Conservation (phyloP, 2,888 invertebrate genomes). For the Polydrusus cervinus region DNA sequence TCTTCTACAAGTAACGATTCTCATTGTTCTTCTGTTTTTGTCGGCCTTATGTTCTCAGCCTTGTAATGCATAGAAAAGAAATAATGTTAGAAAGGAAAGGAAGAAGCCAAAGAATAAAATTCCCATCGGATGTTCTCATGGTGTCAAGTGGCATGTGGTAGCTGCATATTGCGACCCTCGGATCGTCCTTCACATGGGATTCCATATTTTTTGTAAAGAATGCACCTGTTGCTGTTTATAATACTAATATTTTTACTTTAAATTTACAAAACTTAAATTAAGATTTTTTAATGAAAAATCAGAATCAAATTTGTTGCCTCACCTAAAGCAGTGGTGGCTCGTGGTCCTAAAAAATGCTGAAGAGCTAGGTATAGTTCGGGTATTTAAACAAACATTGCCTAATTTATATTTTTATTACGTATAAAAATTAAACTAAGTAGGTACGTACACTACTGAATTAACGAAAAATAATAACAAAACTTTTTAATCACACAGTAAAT, state of each 20-base stretch:
- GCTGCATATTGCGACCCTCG: conserved; percentile 55
- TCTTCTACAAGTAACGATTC: conserved; percentile 29
- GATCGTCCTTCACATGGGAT: conserved; percentile 41
- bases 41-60: conserved; percentile 35
- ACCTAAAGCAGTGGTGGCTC: too few relatives aligned
- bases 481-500: too few relatives aligned
- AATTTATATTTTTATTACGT: too few relatives aligned
- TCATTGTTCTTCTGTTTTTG: conserved; percentile 31
- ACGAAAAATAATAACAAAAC: too few relatives aligned
- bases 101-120: conserved; percentile 56
- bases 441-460: too few relatives aligned
- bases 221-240: conserved; percentile 29
- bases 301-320: too few relatives aligned
- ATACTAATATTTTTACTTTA: not conserved
- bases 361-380: too few relatives aligned
- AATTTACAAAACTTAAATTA: not conserved
- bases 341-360: too few relatives aligned
- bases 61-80: conserved; percentile 26
- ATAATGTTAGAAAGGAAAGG: conserved; percentile 41
- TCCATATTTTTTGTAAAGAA: not conserved
- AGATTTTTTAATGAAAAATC: too few relatives aligned
- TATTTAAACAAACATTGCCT: too few relatives aligned
- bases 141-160: conserved; percentile 68
- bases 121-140: conserved; percentile 68
- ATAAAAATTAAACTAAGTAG: too few relatives aligned